These are phyloP conservation scores for Anguilla megastoma DNA, from an alignment of 2,797 vertebrate genomes.

Conservation along the genomic window DNA sequence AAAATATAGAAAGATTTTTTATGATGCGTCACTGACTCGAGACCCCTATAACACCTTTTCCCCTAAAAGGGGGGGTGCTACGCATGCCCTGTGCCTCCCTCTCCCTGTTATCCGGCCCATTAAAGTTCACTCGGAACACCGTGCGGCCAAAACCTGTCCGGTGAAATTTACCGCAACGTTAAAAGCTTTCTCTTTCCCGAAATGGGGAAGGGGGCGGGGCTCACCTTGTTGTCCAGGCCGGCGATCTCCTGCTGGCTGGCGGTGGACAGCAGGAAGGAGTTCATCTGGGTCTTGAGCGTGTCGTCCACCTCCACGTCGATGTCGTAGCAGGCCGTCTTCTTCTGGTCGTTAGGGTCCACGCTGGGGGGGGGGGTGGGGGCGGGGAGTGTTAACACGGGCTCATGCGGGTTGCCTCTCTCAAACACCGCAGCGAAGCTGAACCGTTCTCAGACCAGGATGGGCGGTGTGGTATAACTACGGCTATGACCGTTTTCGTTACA, in stretches of 20 bases:
- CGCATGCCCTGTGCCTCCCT: no score
- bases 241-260: constrained; percentile 99
- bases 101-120: no score
- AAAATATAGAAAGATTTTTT: no score
- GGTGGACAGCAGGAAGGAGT: constrained; percentile 96
- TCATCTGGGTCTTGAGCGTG: constrained; percentile 98
- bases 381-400: background rate
- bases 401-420: background rate
- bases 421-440: background rate
- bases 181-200: background rate
- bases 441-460: background rate
- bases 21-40: no score
- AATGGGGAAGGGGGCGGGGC: background rate
- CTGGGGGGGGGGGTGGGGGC: constrained; percentile 57
- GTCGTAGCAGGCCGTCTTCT: constrained; percentile 98
- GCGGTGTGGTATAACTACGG: no score
- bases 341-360: constrained; percentile 98
- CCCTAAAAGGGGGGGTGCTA: no score
- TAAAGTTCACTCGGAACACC: no score
- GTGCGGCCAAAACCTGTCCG: no score
- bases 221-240: constrained; percentile 96
- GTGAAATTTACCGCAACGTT: no score
- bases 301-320: constrained; percentile 98
- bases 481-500: no score
- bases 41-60: no score